Percentiles rank a stretch among this genome's conserved stretches.
Evolutionary conservation across 23 tunicate species (phyloP).

Genomic region (Halocynthia roretzi): DNA sequence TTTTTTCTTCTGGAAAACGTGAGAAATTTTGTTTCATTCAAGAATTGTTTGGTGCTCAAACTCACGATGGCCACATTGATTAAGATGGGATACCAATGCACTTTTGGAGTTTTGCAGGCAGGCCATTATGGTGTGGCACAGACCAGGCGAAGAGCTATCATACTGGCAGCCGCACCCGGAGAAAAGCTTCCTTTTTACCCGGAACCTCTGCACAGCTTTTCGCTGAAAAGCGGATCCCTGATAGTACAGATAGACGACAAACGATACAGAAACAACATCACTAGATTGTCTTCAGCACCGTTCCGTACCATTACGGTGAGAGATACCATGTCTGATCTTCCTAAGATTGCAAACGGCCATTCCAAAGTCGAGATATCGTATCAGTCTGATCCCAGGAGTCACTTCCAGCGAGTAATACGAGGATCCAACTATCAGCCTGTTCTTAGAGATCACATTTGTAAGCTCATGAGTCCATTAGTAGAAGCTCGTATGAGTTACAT

Average conservation of each 20-base stretch:
- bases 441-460: conserved; percentile 68
- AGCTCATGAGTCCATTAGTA: conserved; percentile 73
- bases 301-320: conserved; percentile 80
- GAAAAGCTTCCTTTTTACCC: conserved; percentile 79
- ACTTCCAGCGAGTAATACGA: conserved; percentile 70
- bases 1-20: conserved; percentile 85
- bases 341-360: conserved; percentile 69
- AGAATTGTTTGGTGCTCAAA: conserved; percentile 76
- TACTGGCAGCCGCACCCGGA: conserved; percentile 88
- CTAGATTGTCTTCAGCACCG: conserved; percentile 49
- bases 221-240: conserved; percentile 53
- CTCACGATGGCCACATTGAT: conserved; percentile 62
- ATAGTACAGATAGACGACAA: conserved; percentile 59
- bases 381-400: conserved; percentile 46
- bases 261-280: conserved; percentile 51
- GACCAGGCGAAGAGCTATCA: conserved; percentile 76
- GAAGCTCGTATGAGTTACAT: conserved; percentile 61
- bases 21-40: conserved; percentile 68
- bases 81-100: conserved; percentile 88
- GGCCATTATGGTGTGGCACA: conserved; percentile 93
- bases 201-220: conserved; percentile 81
- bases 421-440: conserved; percentile 46
- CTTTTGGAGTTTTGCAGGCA: conserved; percentile 82
- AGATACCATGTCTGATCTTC: conserved; percentile 89
- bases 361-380: conserved; percentile 56